These are phyloP conservation scores for Haliaeetus leucogaster DNA, from an alignment of 2,113 vertebrate genomes.

Conservation along the genomic window DNA sequence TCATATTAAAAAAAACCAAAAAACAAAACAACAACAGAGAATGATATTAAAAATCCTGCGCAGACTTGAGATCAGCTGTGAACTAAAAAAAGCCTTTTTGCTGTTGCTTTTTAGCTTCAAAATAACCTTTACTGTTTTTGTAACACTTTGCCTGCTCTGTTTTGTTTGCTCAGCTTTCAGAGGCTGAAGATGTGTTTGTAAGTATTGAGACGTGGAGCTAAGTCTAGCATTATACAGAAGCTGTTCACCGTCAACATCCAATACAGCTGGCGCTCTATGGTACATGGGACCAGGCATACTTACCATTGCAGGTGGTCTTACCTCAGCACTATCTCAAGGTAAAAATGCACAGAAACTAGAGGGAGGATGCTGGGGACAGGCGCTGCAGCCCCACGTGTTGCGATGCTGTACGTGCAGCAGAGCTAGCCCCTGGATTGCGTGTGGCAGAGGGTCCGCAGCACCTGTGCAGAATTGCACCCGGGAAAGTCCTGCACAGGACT, in stretches of 20 bases:
- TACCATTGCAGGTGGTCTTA: not conserved
- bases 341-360: not conserved
- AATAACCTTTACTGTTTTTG: not conserved
- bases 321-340: not conserved
- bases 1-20: not conserved
- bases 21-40: not conserved
- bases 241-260: not conserved
- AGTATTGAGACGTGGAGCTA: not conserved
- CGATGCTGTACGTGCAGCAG: not conserved
- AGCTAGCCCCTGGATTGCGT: not conserved
- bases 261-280: fast-evolving
- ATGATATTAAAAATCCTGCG: not conserved
- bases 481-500: not conserved
- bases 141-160: not conserved
- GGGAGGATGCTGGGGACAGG: not conserved
- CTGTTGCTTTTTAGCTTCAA: not conserved
- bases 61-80: not conserved
- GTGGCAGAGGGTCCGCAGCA: no score
- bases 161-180: not conserved
- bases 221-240: not conserved
- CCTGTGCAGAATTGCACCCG: fast-evolving
- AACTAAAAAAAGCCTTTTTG: not conserved
- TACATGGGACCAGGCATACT: not conserved
- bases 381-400: fast-evolving
- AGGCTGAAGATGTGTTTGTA: not conserved